Percentiles rank a stretch among this genome's conserved stretches.
These are phyloP conservation scores for Physocephala rufipes DNA, from an alignment of 2,888 invertebrate genomes.

Conservation along the genomic window DNA sequence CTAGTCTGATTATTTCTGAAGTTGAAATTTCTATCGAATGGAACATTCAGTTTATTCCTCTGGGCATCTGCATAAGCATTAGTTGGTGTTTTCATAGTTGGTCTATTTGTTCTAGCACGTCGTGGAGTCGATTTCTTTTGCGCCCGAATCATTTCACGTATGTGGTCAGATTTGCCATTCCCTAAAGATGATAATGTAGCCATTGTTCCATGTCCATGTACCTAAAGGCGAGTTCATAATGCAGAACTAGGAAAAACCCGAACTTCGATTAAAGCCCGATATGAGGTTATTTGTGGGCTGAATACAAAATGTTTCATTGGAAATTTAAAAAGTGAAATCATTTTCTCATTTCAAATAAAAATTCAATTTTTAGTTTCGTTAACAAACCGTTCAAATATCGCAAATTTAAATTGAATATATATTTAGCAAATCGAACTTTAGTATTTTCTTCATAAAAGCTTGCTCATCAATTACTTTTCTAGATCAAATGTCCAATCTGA, in stretches of 20 bases:
- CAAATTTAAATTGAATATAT: too few relatives aligned
- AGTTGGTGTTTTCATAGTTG: not conserved
- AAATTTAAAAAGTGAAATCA: too few relatives aligned
- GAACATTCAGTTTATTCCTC: not conserved
- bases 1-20: not conserved
- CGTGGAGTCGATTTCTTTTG: slow-evolving; percentile 51
- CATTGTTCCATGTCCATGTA: slow-evolving; percentile 51
- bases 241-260: not conserved
- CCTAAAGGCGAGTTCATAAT: slow-evolving; percentile 42
- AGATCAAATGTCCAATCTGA: too few relatives aligned
- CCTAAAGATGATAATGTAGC: slow-evolving; percentile 50
- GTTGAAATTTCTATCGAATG: not conserved
- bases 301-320: too few relatives aligned
- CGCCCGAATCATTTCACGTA: slow-evolving; percentile 51
- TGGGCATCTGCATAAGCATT: not conserved
- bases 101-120: not conserved
- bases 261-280: too few relatives aligned
- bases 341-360: too few relatives aligned
- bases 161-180: slow-evolving; percentile 52
- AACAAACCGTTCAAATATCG: too few relatives aligned
- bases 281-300: too few relatives aligned
- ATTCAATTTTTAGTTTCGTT: too few relatives aligned
- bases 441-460: too few relatives aligned
- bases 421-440: too few relatives aligned
- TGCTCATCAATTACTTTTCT: too few relatives aligned